Base-by-base conservation (phyloP, 2,113 vertebrate genomes). In the Thunnus maccoyii region DNA sequence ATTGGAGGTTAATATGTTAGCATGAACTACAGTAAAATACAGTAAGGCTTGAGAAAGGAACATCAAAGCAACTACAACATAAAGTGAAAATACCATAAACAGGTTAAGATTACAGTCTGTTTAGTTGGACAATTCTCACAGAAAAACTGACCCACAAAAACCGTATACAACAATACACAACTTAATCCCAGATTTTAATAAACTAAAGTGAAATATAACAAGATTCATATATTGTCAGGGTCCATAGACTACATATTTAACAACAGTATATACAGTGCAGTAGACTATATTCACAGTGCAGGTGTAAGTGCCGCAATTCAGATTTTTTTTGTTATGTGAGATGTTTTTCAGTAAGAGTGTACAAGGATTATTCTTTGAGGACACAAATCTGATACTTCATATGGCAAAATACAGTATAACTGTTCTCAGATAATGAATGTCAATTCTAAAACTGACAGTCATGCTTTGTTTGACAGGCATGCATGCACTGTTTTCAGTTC, bases 261-360 rank as follows among this genome's bases (percentile, higher is more conserved):
- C 32, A 77, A 14, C 30, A 63, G 30, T 47, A 27, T 9, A 63
- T 36, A 67, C 47, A 68, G 48, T 4, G 9, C 36, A 41, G 36
- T 41, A 27, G 56, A 69, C 72, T 58, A 32, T 52, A 72, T 80
- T 84, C 67, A 80, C 80, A 83, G n/a, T 47, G 72, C 72, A 80
- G 52, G 57, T 54, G 57, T 27, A n/a, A 52, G 14, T 12, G 15
- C 18, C n/a, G 60, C 41, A 44, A 51, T 57, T 41, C 36, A 41
- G 36, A 41, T 41, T 41, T 41, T 41, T 9, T 41, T 41, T 41
- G 2, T 30, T 2, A 9, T 9, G 7, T 41, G 36, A 7, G 36
- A 41, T 41, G 36, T 41, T 41, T 41, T 41, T 41, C 7, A 41
- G 36, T 41, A 41, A 41, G 36, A 41, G 36, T 41, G 36, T 41